Evolutionary conservation across 2,888 invertebrate species (phyloP), one percentile per base, ranked within the genome.

Genomic region (Shargacucullia verbasci): DNA sequence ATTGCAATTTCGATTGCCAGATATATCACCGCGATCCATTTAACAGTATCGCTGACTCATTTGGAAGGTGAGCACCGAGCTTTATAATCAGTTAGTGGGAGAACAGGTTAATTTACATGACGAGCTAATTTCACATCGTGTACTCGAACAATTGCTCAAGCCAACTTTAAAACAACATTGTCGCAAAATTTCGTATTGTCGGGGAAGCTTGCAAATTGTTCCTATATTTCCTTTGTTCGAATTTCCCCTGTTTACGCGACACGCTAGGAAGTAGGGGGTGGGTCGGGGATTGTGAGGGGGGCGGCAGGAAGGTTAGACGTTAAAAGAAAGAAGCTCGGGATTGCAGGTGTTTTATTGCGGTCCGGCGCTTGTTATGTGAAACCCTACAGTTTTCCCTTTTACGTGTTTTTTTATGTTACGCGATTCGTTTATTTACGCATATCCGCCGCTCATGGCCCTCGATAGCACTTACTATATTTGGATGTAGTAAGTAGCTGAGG

Each of bases 281-380:
- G 39, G 13, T 41, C 56, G 41, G 25, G 53, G 64, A 50, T 40
- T 40, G 12, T 14, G 13, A 35, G 70, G 61, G 46, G 59, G 48
- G 50, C 47, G 61, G 64, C 31, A 50, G 62, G 56, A 41, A 60
- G 67, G 65, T 69, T 63, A 64, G 48, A 73, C 58, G 69, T 62
- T 73, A 72, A 73, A 74, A 77, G 74, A 76, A 75, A 73, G 75
- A 77, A 77, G 62, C 66, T 67, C 59, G 59, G 73, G 66, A 76
- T 76, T 73, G 76, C 79, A 80, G 80, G 83, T 85, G 79, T 83
- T 86, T 84, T 83, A 82, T 82, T 77, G 83, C 79, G 82, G 81
- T 78, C 73, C 71, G 75, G 72, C 59, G 73, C 76, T 82, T 80
- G 74, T 80, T 79, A 72, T 68, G 79, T 64, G 82, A 83, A 85